Evolutionary conservation across 2,113 vertebrate genomes (phyloP).

Genomic region (Dermatemys mawii): DNA sequence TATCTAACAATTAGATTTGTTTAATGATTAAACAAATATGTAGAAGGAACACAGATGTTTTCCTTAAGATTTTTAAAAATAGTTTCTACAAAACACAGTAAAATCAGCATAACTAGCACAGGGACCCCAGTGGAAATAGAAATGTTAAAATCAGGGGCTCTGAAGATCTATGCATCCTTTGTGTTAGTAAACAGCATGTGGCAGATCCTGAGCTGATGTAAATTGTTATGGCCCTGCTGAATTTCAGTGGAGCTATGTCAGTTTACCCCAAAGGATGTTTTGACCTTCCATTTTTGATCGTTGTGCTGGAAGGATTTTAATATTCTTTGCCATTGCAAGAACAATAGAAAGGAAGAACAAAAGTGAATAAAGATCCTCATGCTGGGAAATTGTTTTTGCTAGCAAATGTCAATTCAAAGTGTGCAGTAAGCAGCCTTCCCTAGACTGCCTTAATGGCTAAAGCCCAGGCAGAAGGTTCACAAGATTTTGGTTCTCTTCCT

Average conservation of each 20-base stretch:
- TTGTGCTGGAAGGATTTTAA: not conserved
- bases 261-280: not conserved
- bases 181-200: not conserved
- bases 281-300: not conserved
- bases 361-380: not conserved
- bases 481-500: not conserved
- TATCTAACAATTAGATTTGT: slow-evolving; percentile 16
- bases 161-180: not conserved
- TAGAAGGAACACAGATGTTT: slow-evolving; percentile 23
- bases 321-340: not conserved
- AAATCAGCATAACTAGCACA: slow-evolving; percentile 11
- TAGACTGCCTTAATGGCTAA: not conserved
- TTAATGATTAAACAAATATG: slow-evolving; percentile 46
- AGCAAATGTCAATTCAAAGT: not conserved
- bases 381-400: not conserved
- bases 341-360: not conserved
- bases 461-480: not conserved
- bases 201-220: not conserved
- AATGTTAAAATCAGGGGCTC: slow-evolving; percentile 14
- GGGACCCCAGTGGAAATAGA: not conserved
- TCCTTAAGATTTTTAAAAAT: not conserved
- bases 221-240: not conserved
- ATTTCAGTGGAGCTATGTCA: not conserved
- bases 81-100: slow-evolving; percentile 27
- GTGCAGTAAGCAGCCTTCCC: not conserved